Evolutionary conservation across 2,797 vertebrate genomes (phyloP).

Genomic region (Nasua narica): DNA sequence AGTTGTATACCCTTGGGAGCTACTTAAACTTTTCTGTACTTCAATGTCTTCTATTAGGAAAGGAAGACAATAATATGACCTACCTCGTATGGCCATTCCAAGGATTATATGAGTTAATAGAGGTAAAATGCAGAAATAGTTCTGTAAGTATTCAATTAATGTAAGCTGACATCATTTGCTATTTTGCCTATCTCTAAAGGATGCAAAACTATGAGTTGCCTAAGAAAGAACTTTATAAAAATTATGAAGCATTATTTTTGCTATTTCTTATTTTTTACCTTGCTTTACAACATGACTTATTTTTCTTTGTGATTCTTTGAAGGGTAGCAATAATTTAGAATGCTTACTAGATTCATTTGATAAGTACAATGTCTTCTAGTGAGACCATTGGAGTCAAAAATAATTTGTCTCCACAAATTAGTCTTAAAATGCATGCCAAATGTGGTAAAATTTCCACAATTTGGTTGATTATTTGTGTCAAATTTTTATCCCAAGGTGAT

Average conservation of each 20-base stretch:
- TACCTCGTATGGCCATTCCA: not conserved
- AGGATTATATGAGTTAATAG: not conserved
- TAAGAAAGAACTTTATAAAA: not conserved
- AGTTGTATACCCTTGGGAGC: not conserved
- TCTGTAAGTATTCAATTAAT: not conserved
- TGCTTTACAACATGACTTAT: not conserved
- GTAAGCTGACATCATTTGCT: not conserved
- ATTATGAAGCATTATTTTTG: not conserved
- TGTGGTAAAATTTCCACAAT: not conserved
- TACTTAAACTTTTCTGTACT: not conserved
- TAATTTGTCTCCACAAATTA: slow-evolving; percentile 2
- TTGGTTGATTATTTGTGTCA: not conserved
- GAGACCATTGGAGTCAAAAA: not conserved
- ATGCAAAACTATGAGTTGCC: not conserved
- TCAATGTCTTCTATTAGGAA: not conserved
- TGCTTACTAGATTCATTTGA: not conserved
- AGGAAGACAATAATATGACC: not conserved
- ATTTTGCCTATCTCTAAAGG: not conserved
- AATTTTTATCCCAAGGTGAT: slow-evolving; percentile 2
- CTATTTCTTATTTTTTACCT: not conserved
- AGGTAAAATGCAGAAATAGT: not conserved
- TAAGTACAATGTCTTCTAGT: not conserved
- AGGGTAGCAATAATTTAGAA: not conserved
- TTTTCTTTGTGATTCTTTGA: not conserved
- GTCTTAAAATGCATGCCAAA: slow-evolving; percentile 1